These are phyloP conservation scores for Reticulitermes speratus DNA, from an alignment of 1,140 invertebrate species.

Conservation along the genomic window DNA sequence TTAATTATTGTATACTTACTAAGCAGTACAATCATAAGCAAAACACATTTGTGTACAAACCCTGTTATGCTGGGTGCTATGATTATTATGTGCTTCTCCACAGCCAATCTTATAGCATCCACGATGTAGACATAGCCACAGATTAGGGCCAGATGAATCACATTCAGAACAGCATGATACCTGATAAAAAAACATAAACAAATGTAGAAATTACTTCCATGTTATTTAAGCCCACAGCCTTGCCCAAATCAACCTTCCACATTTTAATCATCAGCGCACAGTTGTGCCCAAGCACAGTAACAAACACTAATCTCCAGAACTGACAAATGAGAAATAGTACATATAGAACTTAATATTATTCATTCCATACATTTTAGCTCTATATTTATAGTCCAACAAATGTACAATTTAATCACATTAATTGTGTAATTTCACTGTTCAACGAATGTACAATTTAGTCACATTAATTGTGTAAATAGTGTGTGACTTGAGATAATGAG, in stretches of 20 bases:
- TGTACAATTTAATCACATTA: too few relatives aligned
- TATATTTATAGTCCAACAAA: too few relatives aligned
- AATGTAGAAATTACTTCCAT: too few relatives aligned
- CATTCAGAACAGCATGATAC: conserved; percentile 60
- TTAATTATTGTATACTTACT: background rate
- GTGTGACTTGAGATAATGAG: too few relatives aligned
- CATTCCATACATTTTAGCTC: too few relatives aligned
- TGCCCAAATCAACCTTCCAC: background rate
- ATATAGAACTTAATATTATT: too few relatives aligned
- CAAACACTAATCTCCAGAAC: background rate
- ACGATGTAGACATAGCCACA: conserved; percentile 80
- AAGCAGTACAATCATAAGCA: too few relatives aligned
- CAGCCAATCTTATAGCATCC: conserved; percentile 79
- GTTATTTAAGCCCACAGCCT: too few relatives aligned
- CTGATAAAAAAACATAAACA: background rate
- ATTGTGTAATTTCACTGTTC: too few relatives aligned
- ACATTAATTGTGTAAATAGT: too few relatives aligned
- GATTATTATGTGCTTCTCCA: conserved; percentile 73
- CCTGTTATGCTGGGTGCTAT: conserved; percentile 74
- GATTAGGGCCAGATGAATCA: conserved; percentile 63
- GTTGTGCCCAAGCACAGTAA: background rate
- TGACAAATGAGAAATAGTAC: too few relatives aligned
- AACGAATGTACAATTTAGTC: too few relatives aligned
- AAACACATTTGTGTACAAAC: conserved; percentile 45
- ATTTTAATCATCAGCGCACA: background rate